Evolutionary conservation across 2,797 vertebrate species (phyloP).

Genomic region (Perdix hodgsoniae): DNA sequence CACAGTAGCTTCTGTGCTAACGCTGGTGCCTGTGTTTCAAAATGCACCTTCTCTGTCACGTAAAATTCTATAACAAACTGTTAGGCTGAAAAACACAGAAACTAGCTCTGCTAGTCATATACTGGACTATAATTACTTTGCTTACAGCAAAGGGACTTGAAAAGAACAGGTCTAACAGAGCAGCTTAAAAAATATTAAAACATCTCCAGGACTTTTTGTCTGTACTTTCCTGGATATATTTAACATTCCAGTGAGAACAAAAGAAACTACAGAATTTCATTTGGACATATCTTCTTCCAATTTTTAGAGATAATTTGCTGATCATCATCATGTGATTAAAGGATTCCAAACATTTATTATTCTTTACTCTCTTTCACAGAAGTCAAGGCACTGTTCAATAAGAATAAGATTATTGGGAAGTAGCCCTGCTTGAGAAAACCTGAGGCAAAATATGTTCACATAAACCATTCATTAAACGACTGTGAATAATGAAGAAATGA

Average conservation of each 20-base stretch:
- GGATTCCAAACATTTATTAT: not conserved
- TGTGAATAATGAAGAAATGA: constrained; percentile 45
- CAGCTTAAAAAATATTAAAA: not conserved
- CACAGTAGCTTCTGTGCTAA: not conserved
- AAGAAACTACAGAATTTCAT: not conserved
- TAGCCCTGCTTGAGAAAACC: not conserved
- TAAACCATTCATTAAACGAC: constrained; percentile 43
- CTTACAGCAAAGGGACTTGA: not conserved
- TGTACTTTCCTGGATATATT: not conserved
- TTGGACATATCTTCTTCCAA: not conserved
- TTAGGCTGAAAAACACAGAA: not conserved
- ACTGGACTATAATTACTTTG: not conserved
- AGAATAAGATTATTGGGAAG: not conserved
- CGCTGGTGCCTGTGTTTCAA: not conserved
- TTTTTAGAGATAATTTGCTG: not conserved
- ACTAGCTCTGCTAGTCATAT: not conserved
- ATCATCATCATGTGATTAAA: not conserved
- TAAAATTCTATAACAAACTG: not conserved
- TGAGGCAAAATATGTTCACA: not conserved
- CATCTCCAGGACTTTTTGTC: not conserved
- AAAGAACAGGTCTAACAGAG: not conserved
- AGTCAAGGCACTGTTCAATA: not conserved
- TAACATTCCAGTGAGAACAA: not conserved
- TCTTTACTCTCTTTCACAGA: not conserved
- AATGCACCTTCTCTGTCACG: not conserved